Percentiles rank a stretch among this genome's conserved stretches.
These are phyloP conservation scores for Tethea ocularis DNA, from an alignment of 2,888 invertebrate genomes.

Conservation along the genomic window DNA sequence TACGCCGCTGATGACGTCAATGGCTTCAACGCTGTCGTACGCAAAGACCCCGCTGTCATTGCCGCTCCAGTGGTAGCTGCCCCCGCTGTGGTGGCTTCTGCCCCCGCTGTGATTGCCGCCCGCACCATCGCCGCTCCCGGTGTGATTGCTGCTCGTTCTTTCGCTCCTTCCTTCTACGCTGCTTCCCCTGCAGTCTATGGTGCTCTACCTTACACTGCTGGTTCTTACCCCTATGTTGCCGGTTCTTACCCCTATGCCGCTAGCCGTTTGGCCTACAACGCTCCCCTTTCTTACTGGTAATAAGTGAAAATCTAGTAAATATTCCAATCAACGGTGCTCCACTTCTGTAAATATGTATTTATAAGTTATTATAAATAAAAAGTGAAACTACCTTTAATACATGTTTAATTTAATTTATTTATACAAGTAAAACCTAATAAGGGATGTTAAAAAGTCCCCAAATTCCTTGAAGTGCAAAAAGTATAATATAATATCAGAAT, in stretches of 20 bases:
- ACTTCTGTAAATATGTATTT: slow-evolving; percentile 42
- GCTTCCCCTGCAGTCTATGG: slow-evolving; percentile 25
- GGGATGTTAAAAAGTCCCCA: too few relatives aligned
- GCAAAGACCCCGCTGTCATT: slow-evolving; percentile 70
- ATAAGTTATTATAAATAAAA: slow-evolving; percentile 38
- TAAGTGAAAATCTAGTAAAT: slow-evolving; percentile 5
- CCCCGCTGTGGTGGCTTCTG: slow-evolving; percentile 34
- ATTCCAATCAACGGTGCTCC: slow-evolving; percentile 22
- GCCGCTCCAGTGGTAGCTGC: slow-evolving; percentile 42
- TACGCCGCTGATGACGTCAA: slow-evolving; percentile 79
- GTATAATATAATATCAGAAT: too few relatives aligned
- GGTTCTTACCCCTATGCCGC: slow-evolving; percentile 26
- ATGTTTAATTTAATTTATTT: too few relatives aligned
- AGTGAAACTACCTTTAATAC: slow-evolving; percentile 52
- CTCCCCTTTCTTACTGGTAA: slow-evolving; percentile 38
- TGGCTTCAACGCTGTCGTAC: slow-evolving; percentile 83
- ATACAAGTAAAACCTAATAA: too few relatives aligned
- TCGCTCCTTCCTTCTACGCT: slow-evolving; percentile 19
- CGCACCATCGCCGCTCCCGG: slow-evolving; percentile 34
- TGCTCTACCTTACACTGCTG: slow-evolving; percentile 21
- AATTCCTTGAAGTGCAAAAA: too few relatives aligned
- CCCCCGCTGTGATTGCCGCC: slow-evolving; percentile 35
- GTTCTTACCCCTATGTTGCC: slow-evolving; percentile 20
- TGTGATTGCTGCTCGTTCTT: slow-evolving; percentile 22
- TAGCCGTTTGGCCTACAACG: slow-evolving; percentile 29